phyloP scores from a whole-genome alignment of 2,113 vertebrate species.

The Piprites chloris region DNA sequence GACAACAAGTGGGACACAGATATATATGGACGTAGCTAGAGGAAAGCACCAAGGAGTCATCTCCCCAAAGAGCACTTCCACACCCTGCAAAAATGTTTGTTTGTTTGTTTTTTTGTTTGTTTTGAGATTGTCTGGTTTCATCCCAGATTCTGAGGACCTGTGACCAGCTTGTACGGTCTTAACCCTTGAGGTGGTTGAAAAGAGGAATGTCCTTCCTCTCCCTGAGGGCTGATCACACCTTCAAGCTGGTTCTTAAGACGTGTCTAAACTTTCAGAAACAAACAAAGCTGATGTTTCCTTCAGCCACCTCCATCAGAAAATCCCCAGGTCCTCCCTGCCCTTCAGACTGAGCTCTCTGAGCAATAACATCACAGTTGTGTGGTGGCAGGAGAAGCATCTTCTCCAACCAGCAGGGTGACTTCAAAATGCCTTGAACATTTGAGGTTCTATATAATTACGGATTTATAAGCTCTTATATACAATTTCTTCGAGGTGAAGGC shows the following conservation, averaged over 20 bases:
- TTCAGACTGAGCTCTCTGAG: background rate
- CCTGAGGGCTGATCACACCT: background rate
- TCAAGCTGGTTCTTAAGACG: background rate
- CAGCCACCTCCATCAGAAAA: background rate
- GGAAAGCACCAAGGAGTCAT: background rate
- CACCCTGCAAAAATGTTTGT: background rate
- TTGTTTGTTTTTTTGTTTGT: no score
- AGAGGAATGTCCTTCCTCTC: background rate
- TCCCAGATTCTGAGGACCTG: background rate
- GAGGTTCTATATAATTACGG: constrained; percentile 3
- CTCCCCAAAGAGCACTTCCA: background rate
- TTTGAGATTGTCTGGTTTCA: background rate
- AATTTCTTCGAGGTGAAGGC: background rate
- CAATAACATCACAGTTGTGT: background rate
- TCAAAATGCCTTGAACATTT: constrained; percentile 24
- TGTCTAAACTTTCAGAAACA: background rate
- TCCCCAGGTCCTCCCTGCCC: background rate
- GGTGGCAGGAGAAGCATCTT: background rate
- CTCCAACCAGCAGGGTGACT: constrained; percentile 9
- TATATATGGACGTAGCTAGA: background rate
- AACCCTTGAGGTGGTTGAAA: background rate
- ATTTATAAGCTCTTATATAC: background rate
- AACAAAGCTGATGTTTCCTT: background rate
- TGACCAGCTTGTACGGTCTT: background rate
- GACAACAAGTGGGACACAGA: background rate